Conservation (phyloP, 2,797 vertebrate species). For the Eupleurogrammus muticus region DNA sequence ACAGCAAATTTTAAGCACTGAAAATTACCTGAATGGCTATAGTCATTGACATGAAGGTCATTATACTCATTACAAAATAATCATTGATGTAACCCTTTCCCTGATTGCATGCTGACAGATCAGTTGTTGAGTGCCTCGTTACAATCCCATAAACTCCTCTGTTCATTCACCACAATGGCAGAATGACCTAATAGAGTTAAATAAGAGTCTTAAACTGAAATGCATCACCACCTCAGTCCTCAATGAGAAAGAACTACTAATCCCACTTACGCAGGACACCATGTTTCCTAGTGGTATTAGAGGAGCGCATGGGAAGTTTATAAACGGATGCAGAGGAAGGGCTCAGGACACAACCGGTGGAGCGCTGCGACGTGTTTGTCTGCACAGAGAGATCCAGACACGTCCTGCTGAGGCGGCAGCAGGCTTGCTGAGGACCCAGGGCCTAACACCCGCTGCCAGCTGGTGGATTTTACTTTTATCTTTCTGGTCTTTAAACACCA, state of each 20-base stretch:
- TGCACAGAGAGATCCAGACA: conserved; percentile 24
- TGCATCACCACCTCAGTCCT: conserved; percentile 51
- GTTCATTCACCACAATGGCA: conserved; percentile 1
- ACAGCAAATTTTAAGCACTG: not conserved
- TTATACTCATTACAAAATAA: not conserved
- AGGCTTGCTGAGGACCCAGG: not conserved
- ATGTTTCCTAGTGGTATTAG: conserved; percentile 54
- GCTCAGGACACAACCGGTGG: conserved; percentile 21
- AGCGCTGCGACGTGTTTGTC: not conserved
- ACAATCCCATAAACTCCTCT: not conserved
- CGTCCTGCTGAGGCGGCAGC: conserved; percentile 14
- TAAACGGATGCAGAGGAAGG: conserved; percentile 54
- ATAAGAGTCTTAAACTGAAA: conserved; percentile 44
- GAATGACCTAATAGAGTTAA: conserved; percentile 63
- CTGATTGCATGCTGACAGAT: conserved; percentile 29
- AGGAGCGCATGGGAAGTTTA: conserved; percentile 51
- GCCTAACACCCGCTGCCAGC: not conserved
- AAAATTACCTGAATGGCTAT: not conserved
- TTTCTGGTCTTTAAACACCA: not conserved
- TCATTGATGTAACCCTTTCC: conserved; percentile 2
- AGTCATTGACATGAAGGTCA: too few relatives aligned
- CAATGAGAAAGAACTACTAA: conserved; percentile 33
- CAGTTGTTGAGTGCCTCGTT: not conserved
- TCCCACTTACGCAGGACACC: conserved; percentile 71
- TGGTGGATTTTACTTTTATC: conserved; percentile 6